Evolutionary conservation across 1,140 invertebrate genomes (phyloP), one percentile per base, ranked within the genome.

Genomic region (Heliconius himera): DNA sequence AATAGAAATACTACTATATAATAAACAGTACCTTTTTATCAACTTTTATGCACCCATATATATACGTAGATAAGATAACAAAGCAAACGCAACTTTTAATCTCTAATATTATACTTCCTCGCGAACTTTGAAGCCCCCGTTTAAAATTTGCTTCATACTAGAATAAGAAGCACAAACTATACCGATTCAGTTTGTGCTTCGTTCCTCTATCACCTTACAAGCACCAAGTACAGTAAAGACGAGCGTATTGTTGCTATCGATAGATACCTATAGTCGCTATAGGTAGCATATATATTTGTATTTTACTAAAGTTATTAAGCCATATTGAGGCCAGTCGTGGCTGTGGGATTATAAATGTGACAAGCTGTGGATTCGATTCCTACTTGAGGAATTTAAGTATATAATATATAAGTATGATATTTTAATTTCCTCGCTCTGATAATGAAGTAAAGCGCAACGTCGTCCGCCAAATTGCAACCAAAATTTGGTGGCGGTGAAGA

Each of bases 81-180:
- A 26, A 66, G 26, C n/a, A 29, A 66, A 16, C 6, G n/a, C 9
- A 56, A 66, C 60, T 66, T 66, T 66, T 29, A 26, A 66, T 66
- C 60, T 66, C 1, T 29, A 11, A 29, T 29, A 26, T 66, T 29
- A 66, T 66, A 29, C 26, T 66, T 26, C 60, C 26, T 16, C n/a
- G 54, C 0, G 22, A 66, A 66, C 60, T 66, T 66, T 11, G 60
- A 29, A 66, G 26, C 4, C 60, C 8, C 60, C 60, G 22, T 66
- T 26, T 66, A 2, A 26, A 77, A 54, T 46, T 41, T 77, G 56
- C 78, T 75, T 54, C 60, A 82, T 79, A 79, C 38, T 76, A 66
- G 77, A 80, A 82, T 79, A 78, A 77, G 77, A 82, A 82, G 33
- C 80, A 75, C 76, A 82, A 79, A 83, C 76, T 78, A 76, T 71